Base-by-base conservation (phyloP, 1,140 invertebrate genomes). In the Solen grandis region DNA sequence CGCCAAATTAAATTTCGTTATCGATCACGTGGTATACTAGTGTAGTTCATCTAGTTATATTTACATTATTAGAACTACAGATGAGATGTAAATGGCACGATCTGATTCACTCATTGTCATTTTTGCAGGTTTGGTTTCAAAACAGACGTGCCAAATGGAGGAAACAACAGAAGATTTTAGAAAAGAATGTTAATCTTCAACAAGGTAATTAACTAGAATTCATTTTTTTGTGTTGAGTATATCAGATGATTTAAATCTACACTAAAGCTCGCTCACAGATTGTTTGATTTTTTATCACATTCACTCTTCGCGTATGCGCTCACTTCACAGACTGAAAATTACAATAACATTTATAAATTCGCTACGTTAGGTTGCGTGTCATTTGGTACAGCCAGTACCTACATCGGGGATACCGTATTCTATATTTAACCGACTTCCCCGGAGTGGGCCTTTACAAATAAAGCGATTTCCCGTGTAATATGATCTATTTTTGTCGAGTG, bases 111-210 rank as follows among this genome's bases (percentile, higher is more conserved):
- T 2, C 27, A 1, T 1, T 54, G 27, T 35, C 66, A 77, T 73
- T 62, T 68, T 82, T 22, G 27, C 94, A 99, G 98, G 98, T 99
- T 0, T 99, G 98, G 98, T 99, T 99, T 92, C 97, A 99, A 94
- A 99, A 99, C 92, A 94, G 98, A 41, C 94, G 98, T 66, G 98
- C 98, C 84, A 99, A 99, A 92, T 99, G 98, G 98, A 95, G 98
- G 68, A 99, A 99, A 84, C 85, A 89, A 27, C 90, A 91, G 82
- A 98, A 97, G 62, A 72, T 81, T 10, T 81, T 87, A 22, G 81
- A 69, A 29, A 81, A 77, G 22, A 68, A 80, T 31, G 41, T 63
- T 3, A 70, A 33, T 31, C 38, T 60, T 16, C 72, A 72, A 52
- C 84, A 85, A 73, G 77, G 84, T 82, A 55, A 59, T 41, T 19